A percentile compares a stretch with the other conserved stretches of the same genome.
Evolutionary conservation across 1,140 invertebrate genomes (phyloP).

Genomic region (Arion vulgaris): DNA sequence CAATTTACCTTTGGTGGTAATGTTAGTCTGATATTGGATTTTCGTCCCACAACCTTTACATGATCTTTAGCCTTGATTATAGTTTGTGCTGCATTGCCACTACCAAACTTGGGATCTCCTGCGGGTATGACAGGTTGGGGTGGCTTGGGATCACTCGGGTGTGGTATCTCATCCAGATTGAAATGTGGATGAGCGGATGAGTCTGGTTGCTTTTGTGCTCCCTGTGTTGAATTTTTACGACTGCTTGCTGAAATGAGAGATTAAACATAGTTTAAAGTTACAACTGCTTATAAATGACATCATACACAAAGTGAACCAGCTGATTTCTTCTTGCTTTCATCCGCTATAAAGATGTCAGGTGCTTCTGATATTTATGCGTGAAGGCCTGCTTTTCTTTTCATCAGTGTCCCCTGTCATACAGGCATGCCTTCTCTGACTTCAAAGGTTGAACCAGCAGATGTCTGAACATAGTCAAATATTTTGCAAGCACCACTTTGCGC

Average conservation of each 20-base stretch:
- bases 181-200: background rate
- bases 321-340: too few species aligned
- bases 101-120: conserved; percentile 16
- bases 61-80: conserved; percentile 62
- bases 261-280: too few species aligned
- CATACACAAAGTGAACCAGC: too few species aligned
- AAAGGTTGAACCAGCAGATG: too few species aligned
- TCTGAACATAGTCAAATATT: too few species aligned
- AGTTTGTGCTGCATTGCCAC: conserved; percentile 36
- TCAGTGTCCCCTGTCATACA: too few species aligned
- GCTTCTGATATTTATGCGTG: too few species aligned
- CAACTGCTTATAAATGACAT: too few species aligned
- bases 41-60: conserved; percentile 75
- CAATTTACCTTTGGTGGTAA: conserved; percentile 73
- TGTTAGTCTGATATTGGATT: conserved; percentile 82
- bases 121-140: background rate
- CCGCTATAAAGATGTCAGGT: too few species aligned
- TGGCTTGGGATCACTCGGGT: conserved; percentile 23
- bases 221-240: conserved; percentile 9
- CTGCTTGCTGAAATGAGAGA: background rate
- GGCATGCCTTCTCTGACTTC: too few species aligned
- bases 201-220: background rate
- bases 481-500: too few species aligned
- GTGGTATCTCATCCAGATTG: conserved; percentile 16
- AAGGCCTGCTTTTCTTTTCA: too few species aligned